phyloP scores from a whole-genome alignment of 2,113 vertebrate genomes.

The Lophura nycthemera region DNA sequence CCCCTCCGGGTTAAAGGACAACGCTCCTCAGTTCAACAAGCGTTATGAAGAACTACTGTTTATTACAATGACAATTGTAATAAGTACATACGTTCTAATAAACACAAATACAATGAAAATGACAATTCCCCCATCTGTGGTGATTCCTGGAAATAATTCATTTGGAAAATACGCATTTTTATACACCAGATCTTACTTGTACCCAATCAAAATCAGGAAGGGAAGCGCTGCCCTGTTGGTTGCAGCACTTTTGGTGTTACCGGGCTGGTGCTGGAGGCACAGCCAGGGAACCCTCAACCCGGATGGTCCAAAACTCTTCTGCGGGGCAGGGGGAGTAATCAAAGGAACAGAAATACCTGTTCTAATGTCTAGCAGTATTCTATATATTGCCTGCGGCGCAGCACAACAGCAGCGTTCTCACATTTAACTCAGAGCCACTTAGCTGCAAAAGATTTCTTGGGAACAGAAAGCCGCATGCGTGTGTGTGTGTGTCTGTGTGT shows the following conservation, averaged over 20 bases:
- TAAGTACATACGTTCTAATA: constrained; percentile 71
- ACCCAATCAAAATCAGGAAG: not conserved
- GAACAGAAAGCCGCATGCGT: not conserved
- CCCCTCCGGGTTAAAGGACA: constrained; percentile 19
- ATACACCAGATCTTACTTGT: constrained; percentile 14
- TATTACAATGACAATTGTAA: constrained; percentile 73
- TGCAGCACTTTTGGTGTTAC: not conserved
- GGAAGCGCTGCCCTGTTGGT: not conserved
- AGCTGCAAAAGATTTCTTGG: constrained; percentile 53
- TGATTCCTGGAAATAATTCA: constrained; percentile 22
- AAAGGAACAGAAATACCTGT: constrained; percentile 56
- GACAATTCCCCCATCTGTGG: constrained; percentile 58
- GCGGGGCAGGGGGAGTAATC: constrained; percentile 12
- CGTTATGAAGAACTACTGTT: constrained; percentile 73
- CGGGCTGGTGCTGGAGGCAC: constrained; percentile 28
- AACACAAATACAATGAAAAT: constrained; percentile 71
- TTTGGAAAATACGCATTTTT: constrained; percentile 32
- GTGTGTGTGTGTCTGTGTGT: not conserved
- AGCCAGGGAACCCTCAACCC: constrained; percentile 33
- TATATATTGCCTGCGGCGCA: not conserved
- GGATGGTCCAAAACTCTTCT: constrained; percentile 37
- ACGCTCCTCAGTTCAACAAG: constrained; percentile 50
- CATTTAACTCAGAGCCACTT: constrained; percentile 57
- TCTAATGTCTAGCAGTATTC: constrained; percentile 21
- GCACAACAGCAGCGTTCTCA: constrained; percentile 58